Evolutionary conservation across 2,888 invertebrate species (phyloP).

Genomic region (Clepsis dumicolana): DNA sequence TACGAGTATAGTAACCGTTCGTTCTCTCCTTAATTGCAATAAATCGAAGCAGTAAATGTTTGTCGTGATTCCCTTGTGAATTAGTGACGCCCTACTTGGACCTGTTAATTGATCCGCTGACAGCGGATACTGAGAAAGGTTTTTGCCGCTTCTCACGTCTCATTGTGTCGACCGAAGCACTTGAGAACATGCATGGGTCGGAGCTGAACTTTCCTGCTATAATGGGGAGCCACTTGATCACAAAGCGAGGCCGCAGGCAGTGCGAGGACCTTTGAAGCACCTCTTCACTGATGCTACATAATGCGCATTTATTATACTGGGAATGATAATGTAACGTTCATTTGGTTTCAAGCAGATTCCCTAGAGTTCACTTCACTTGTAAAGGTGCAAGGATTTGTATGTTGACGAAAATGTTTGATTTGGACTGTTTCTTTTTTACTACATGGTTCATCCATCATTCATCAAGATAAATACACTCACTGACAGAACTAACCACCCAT

Average conservation of each 20-base stretch:
- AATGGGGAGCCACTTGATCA: slow-evolving; percentile 69
- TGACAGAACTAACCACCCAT: too few species aligned
- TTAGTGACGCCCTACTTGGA: slow-evolving; percentile 41
- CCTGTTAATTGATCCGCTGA: slow-evolving; percentile 45
- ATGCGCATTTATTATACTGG: slow-evolving; percentile 49
- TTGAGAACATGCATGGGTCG: slow-evolving; percentile 58
- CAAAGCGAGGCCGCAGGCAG: slow-evolving; percentile 59
- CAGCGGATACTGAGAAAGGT: slow-evolving; percentile 46
- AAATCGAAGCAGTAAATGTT: slow-evolving; percentile 28
- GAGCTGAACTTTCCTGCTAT: slow-evolving; percentile 47
- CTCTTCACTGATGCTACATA: slow-evolving; percentile 49
- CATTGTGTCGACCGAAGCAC: slow-evolving; percentile 55
- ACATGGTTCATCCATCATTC: neutral
- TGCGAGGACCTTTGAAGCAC: slow-evolving; percentile 60
- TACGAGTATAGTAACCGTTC: neutral
- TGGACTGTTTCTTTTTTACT: neutral
- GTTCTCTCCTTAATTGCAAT: slow-evolving; percentile 6
- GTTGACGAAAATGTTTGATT: neutral
- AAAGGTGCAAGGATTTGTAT: neutral
- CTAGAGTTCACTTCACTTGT: slow-evolving; percentile 12
- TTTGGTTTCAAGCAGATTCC: slow-evolving; percentile 20
- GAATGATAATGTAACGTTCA: slow-evolving; percentile 36
- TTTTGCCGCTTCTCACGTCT: slow-evolving; percentile 52
- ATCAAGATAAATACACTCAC: neutral
- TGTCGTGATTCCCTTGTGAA: slow-evolving; percentile 44